phyloP scores from a whole-genome alignment of 2,797 vertebrate species.

The Schizopygopsis pylzovi region DNA sequence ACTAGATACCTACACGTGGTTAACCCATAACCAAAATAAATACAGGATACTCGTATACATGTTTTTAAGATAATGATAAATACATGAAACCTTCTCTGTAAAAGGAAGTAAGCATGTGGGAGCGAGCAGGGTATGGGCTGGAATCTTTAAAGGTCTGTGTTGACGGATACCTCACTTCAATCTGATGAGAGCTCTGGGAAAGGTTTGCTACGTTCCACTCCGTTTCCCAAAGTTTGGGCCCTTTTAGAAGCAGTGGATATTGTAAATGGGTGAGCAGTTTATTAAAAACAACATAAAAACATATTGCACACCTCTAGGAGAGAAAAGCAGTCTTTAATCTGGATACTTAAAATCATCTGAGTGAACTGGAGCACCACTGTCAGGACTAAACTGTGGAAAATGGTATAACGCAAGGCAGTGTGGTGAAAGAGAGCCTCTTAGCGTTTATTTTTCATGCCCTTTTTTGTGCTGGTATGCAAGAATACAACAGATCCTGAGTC shows the following conservation, averaged over 20 bases:
- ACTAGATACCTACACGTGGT: slow-evolving; percentile 72
- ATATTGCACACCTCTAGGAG: slow-evolving; percentile 72
- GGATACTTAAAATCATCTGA: slow-evolving; percentile 34
- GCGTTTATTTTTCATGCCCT: slow-evolving; percentile 16
- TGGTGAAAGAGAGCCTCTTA: background rate
- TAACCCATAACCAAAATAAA: slow-evolving; percentile 76
- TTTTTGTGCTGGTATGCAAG: slow-evolving; percentile 44
- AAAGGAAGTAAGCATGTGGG: slow-evolving; percentile 48
- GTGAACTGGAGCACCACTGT: slow-evolving; percentile 1
- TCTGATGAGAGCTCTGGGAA: slow-evolving; percentile 45
- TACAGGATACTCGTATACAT: slow-evolving; percentile 66
- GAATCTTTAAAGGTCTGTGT: slow-evolving; percentile 49
- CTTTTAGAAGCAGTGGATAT: slow-evolving; percentile 56
- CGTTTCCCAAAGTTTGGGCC: slow-evolving; percentile 61
- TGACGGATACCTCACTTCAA: slow-evolving; percentile 54
- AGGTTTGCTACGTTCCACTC: slow-evolving; percentile 17
- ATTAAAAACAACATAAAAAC: slow-evolving; percentile 58
- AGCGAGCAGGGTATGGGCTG: slow-evolving; percentile 20
- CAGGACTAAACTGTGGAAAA: background rate
- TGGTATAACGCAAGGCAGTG: slow-evolving; percentile 6
- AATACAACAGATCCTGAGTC: slow-evolving; percentile 27
- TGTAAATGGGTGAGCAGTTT: slow-evolving; percentile 31
- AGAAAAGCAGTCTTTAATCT: slow-evolving; percentile 43
- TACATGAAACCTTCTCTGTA: slow-evolving; percentile 63
- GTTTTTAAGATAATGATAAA: slow-evolving; percentile 69